These are phyloP conservation scores for Equus quagga DNA, from an alignment of 2,113 vertebrate species.

Conservation along the genomic window DNA sequence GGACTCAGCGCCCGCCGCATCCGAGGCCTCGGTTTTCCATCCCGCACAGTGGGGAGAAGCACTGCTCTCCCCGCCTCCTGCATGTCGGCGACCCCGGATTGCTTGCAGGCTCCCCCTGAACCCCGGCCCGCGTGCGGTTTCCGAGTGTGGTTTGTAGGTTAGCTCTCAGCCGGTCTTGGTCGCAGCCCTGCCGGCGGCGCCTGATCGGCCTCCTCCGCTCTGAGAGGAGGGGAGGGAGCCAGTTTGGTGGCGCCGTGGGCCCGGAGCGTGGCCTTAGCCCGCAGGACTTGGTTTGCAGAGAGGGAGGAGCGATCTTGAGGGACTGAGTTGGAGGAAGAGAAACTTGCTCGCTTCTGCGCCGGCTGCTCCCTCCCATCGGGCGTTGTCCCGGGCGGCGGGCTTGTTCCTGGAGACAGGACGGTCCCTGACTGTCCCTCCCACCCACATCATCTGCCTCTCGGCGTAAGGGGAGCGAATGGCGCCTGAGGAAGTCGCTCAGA, in stretches of 20 bases:
- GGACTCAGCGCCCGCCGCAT: neutral
- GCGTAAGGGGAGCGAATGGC: neutral
- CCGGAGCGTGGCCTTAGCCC: neutral
- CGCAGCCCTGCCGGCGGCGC: neutral
- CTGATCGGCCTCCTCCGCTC: neutral
- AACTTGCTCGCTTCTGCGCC: neutral
- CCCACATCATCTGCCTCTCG: neutral
- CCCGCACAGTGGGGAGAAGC: slow-evolving; percentile 65
- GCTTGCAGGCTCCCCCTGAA: neutral
- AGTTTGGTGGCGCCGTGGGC: neutral
- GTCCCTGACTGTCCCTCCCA: neutral
- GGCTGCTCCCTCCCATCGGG: neutral
- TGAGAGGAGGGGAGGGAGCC: neutral
- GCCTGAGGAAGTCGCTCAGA: neutral
- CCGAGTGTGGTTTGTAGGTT: neutral
- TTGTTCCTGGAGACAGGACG: neutral
- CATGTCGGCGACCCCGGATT: neutral
- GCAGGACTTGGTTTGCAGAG: slow-evolving; percentile 20
- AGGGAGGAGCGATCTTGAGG: neutral
- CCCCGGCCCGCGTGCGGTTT: neutral
- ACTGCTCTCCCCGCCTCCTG: neutral
- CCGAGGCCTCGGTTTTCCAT: slow-evolving; percentile 59
- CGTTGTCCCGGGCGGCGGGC: neutral
- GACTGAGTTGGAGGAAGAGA: slow-evolving; percentile 45
- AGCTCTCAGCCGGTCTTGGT: neutral